These are phyloP conservation scores for Neopipo cinnamomea DNA, from an alignment of 2,113 vertebrate species.

Conservation along the genomic window DNA sequence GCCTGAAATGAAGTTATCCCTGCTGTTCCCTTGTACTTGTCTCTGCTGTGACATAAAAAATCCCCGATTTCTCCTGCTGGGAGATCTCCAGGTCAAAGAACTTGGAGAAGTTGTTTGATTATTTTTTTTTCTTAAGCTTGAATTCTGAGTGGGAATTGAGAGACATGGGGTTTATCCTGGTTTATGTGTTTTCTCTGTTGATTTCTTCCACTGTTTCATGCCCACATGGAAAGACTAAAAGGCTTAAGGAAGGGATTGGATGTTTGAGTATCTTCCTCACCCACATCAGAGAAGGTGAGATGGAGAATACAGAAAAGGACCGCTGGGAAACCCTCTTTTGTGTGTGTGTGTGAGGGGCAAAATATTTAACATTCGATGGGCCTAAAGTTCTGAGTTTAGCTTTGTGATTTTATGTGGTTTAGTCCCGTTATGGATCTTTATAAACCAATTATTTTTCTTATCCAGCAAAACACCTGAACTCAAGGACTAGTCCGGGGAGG, in stretches of 20 bases:
- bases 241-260: neutral
- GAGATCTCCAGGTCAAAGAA: neutral
- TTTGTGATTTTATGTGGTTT: neutral
- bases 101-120: neutral
- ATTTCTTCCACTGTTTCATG: neutral
- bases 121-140: neutral
- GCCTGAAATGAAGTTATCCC: neutral
- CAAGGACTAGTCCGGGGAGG: neutral
- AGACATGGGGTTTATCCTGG: neutral
- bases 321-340: neutral
- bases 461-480: neutral
- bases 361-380: rapidly evolving
- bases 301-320: neutral
- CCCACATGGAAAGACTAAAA: rapidly evolving
- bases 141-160: neutral
- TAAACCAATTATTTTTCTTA: neutral
- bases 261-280: neutral
- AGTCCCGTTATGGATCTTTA: neutral
- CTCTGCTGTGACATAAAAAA: neutral
- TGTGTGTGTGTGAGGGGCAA: neutral
- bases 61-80: neutral
- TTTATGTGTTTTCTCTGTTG: neutral
- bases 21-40: neutral
- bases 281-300: neutral
- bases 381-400: neutral